A percentile compares a stretch with the other conserved stretches of the same genome.
These are phyloP conservation scores for Montipora capricornis DNA, from an alignment of 64 coral and sea anemone genomes.

Conservation along the genomic window DNA sequence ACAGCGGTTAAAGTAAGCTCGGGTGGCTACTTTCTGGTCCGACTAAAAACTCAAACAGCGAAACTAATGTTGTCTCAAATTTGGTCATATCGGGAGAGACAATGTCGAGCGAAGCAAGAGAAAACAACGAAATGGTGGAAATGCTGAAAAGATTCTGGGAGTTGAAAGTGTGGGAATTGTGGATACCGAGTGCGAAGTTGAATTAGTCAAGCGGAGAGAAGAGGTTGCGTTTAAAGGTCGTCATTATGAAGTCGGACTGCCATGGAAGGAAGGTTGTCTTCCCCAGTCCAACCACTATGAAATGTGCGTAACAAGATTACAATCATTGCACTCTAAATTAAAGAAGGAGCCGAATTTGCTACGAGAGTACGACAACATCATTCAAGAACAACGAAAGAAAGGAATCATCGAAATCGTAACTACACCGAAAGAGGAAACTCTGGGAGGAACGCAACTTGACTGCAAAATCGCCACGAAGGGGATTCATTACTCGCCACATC, in stretches of 20 bases:
- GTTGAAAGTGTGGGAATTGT: constrained; percentile 11
- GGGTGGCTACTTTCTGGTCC: no score
- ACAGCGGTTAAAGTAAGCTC: no score
- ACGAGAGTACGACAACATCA: neutral
- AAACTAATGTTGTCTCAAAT: constrained; percentile 3
- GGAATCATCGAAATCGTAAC: neutral
- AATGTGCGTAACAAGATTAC: neutral
- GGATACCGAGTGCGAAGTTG: no score
- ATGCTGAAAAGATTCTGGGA: constrained; percentile 21
- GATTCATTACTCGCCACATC: no score
- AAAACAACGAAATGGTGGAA: neutral
- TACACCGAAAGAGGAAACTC: neutral
- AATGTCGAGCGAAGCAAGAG: neutral
- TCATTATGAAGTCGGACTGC: constrained; percentile 13
- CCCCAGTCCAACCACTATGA: constrained; percentile 8
- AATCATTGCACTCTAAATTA: neutral
- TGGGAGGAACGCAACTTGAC: neutral
- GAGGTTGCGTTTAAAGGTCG: neutral
- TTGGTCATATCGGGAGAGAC: neutral
- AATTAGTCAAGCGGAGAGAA: neutral
- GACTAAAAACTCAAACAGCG: no score
- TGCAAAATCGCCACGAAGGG: neutral
- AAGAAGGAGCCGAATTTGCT: neutral
- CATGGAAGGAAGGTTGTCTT: neutral
- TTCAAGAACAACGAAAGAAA: neutral